Conservation (phyloP, 2,797 vertebrate species). For the Falco biarmicus region DNA sequence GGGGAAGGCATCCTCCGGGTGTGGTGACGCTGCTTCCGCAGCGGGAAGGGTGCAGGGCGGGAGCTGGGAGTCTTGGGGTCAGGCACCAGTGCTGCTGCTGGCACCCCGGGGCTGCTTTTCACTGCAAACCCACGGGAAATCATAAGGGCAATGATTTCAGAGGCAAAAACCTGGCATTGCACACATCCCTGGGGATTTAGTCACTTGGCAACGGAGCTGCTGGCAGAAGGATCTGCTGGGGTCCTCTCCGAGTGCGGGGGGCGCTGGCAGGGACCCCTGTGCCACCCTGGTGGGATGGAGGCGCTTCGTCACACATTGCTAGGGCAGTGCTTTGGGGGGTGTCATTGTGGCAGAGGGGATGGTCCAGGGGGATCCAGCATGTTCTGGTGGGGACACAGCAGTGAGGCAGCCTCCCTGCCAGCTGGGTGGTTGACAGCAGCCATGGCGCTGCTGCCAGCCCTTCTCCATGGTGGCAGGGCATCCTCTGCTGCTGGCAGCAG, state of each 20-base stretch:
- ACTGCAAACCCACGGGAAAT: background rate
- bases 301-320: fast-evolving
- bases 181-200: background rate
- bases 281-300: background rate
- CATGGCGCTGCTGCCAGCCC: background rate
- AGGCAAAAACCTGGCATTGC: background rate
- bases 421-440: fast-evolving
- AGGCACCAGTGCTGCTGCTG: background rate
- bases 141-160: background rate
- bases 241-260: fast-evolving
- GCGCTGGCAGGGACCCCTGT: fast-evolving
- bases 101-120: background rate
- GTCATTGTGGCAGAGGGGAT: background rate
- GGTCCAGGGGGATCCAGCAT: fast-evolving
- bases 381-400: background rate
- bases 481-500: background rate
- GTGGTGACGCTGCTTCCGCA: background rate
- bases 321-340: background rate
- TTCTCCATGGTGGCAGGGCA: background rate
- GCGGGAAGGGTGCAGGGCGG: background rate
- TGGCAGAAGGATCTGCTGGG: background rate
- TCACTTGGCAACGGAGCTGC: background rate
- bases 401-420: fast-evolving
- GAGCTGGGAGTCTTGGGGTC: background rate
- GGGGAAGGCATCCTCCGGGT: background rate